Evolutionary conservation across 2,888 invertebrate species (phyloP), one percentile per base, ranked within the genome.

Genomic region (Oasisia sp.): DNA sequence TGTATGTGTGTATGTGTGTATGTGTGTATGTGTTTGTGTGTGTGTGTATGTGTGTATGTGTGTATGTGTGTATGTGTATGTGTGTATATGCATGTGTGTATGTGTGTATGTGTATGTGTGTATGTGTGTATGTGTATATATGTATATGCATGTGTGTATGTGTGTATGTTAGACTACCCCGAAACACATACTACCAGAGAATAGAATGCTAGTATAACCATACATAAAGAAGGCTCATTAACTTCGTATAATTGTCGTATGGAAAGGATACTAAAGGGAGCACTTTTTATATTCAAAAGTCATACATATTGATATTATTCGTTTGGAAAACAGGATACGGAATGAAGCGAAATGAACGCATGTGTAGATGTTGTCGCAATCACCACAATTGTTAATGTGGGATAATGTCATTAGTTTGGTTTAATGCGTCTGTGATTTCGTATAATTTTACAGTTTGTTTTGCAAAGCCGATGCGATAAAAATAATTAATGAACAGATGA

Each of bases 381-480:
- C 74, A 74, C 74, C 74, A 74, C 27, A 74, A 19, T 19, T 27
- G 74, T 27, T n/a, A n/a, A 19, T 74, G 74, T n/a, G 7, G 8
- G 7, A 74, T 5, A 50, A 74, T 27, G n/a, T 19, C 74, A 74
- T 7, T 74, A 11, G 50, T 27, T n/a, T 74, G 27, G 19, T 74
- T 27, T n/a, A 74, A 27, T 74, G 74, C 74, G n/a, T 27, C n/a
- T 74, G 27, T 74, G 74, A n/a, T 74, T 74, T 74, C 19, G n/a
- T 74, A n/a, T 74, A 74, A n/a, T 74, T 74, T 74, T 74, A 74
- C 27, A 74, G 19, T 74, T 74, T 74, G 74, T 74, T 74, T 74
- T 19, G 74, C n/a, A 74, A 74, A 74, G 74, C 27, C 27, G 27
- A 74, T 74, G 74, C 74, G 19, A 74, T 19, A 74, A 74, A 74